Percentiles rank a stretch among this genome's conserved stretches.
These are phyloP conservation scores for Sebastes oblongus DNA, from an alignment of 2,797 vertebrate genomes.

Conservation along the genomic window DNA sequence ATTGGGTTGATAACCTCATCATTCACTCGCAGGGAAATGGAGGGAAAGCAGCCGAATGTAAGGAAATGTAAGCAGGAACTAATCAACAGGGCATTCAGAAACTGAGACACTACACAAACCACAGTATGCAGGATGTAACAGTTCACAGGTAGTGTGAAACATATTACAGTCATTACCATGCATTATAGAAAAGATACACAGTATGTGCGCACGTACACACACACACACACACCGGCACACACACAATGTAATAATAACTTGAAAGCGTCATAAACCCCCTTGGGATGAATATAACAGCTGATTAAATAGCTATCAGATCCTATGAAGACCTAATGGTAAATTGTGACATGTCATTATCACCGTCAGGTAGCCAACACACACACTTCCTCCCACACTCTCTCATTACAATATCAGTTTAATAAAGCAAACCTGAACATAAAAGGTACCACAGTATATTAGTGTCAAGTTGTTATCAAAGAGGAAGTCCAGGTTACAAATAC, in stretches of 20 bases:
- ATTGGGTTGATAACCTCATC: slow-evolving; percentile 25
- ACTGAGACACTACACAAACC: background rate
- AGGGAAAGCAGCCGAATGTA: background rate
- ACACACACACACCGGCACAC: background rate
- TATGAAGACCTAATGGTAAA: background rate
- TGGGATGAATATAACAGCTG: background rate
- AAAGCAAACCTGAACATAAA: background rate
- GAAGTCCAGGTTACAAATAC: background rate
- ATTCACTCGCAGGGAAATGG: slow-evolving; percentile 5
- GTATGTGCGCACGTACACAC: background rate
- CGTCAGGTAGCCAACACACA: background rate
- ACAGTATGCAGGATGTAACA: background rate
- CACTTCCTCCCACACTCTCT: background rate
- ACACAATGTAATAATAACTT: background rate
- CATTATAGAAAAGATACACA: background rate
- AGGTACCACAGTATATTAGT: background rate
- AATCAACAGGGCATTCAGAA: background rate
- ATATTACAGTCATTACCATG: slow-evolving; percentile 2
- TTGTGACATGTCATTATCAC: background rate
- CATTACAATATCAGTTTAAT: background rate
- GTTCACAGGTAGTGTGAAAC: background rate
- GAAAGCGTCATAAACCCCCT: background rate
- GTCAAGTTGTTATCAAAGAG: background rate
- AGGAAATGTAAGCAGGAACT: slow-evolving; percentile 18
- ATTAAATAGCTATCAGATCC: background rate